Evolutionary conservation across 2,113 vertebrate genomes (phyloP).

Genomic region (Tonatia bakeri): DNA sequence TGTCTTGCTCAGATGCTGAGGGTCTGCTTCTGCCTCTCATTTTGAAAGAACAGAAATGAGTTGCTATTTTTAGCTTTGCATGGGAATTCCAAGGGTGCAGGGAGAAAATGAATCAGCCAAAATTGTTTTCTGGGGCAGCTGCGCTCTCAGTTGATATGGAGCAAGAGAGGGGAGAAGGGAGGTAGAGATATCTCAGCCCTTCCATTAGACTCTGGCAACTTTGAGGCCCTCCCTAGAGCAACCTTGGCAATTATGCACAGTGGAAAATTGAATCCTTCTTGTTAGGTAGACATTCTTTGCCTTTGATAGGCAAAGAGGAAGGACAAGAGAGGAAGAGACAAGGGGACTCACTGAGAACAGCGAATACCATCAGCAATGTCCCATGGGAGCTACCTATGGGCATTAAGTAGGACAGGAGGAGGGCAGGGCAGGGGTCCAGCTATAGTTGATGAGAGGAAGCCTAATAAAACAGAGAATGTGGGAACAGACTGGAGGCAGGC

Average conservation of each 20-base stretch:
- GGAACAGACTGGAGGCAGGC: not conserved
- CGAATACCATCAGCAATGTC: not conserved
- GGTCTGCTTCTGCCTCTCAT: not conserved
- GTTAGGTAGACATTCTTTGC: not conserved
- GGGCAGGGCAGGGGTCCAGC: not conserved
- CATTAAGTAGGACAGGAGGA: not conserved
- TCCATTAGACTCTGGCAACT: not conserved
- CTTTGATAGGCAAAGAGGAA: not conserved
- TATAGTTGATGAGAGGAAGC: not conserved
- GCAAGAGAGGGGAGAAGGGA: not conserved
- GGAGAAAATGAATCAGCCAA: not conserved
- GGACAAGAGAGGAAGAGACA: not conserved
- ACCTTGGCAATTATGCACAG: not conserved
- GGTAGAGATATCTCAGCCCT: not conserved
- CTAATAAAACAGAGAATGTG: not conserved
- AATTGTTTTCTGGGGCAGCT: not conserved
- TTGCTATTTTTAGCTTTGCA: slow-evolving; percentile 58
- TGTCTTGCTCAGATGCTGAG: not conserved
- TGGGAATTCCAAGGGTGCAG: slow-evolving; percentile 35
- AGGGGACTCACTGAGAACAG: not conserved
- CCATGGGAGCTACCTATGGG: not conserved
- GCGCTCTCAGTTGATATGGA: slow-evolving; percentile 4
- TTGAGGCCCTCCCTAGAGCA: not conserved
- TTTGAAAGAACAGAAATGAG: not conserved
- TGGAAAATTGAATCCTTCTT: not conserved